Percentiles rank a stretch among this genome's conserved stretches.
Evolutionary conservation across 2,888 invertebrate genomes (phyloP).

Genomic region (Phaonia tiefii): DNA sequence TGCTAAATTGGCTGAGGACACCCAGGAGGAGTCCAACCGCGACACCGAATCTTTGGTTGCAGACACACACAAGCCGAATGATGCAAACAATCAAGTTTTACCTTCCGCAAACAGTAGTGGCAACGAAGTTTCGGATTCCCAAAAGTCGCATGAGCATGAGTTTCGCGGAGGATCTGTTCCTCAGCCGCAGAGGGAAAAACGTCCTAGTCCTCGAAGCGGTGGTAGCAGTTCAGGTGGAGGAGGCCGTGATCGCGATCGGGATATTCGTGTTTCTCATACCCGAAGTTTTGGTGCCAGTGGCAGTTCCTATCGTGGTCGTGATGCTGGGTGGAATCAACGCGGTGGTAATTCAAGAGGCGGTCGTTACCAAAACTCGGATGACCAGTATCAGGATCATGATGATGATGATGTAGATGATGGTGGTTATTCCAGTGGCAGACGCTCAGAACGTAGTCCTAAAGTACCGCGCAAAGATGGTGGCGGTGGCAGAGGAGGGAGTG

Average conservation of each 20-base stretch:
- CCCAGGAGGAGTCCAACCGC: constrained; percentile 56
- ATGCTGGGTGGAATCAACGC: constrained; percentile 75
- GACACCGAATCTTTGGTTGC: constrained; percentile 58
- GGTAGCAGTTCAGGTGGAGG: constrained; percentile 73
- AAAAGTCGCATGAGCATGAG: constrained; percentile 47
- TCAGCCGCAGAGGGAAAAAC: constrained; percentile 71
- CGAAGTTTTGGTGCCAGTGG: constrained; percentile 78
- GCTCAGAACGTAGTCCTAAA: constrained; percentile 82
- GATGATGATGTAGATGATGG: constrained; percentile 90
- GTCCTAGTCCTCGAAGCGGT: constrained; percentile 79
- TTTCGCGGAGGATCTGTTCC: constrained; percentile 40
- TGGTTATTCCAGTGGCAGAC: constrained; percentile 82
- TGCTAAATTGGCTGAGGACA: constrained; percentile 38
- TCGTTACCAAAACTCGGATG: constrained; percentile 71
- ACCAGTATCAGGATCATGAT: constrained; percentile 81
- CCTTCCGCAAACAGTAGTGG: constrained; percentile 39
- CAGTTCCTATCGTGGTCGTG: constrained; percentile 81
- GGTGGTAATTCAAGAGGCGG: constrained; percentile 79
- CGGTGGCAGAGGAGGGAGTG: constrained; percentile 64
- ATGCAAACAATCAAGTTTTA: constrained; percentile 24
- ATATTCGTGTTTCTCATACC: constrained; percentile 74
- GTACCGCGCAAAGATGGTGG: constrained; percentile 69
- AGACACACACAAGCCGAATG: constrained; percentile 40
- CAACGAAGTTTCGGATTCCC: constrained; percentile 50
- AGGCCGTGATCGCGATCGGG: constrained; percentile 67